phyloP scores from a whole-genome alignment of 2,113 vertebrate genomes.

The Engraulis encrasicolus region DNA sequence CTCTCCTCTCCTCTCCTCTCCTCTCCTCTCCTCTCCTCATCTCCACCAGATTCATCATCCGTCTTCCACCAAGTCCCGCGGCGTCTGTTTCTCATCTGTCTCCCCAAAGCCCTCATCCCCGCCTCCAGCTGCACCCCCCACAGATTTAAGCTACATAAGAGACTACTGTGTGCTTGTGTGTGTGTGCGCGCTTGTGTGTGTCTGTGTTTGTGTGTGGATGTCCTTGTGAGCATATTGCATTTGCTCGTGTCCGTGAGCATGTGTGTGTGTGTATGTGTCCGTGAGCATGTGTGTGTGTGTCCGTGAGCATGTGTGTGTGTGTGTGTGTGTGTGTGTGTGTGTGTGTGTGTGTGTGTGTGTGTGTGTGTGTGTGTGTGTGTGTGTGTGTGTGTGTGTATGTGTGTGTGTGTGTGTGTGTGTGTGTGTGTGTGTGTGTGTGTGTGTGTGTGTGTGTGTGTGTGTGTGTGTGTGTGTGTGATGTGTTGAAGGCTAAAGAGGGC shows the following conservation, averaged over 20 bases:
- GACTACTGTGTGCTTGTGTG: not conserved
- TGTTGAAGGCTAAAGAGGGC: not conserved
- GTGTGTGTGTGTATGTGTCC: too few relatives aligned
- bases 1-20: too few relatives aligned
- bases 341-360: not conserved
- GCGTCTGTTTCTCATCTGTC: slow-evolving; percentile 11
- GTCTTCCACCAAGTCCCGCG: not conserved
- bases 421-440: slow-evolving; percentile 6
- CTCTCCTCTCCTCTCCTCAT: not conserved
- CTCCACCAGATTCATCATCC: not conserved
- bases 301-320: too few relatives aligned
- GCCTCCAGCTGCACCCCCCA: not conserved
- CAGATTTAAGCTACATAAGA: not conserved
- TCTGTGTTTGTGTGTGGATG: too few relatives aligned
- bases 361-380: slow-evolving; percentile 5
- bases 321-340: too few relatives aligned
- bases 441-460: not conserved
- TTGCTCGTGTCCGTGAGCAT: too few relatives aligned
- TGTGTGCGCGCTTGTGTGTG: too few relatives aligned
- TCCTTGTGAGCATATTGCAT: too few relatives aligned
- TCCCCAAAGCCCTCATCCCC: slow-evolving; percentile 15
- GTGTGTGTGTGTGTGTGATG: not conserved
- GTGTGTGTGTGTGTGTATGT: not conserved
- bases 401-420: slow-evolving; percentile 3
- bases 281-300: too few relatives aligned